Evolutionary conservation across 2,888 invertebrate species (phyloP), one percentile per base, ranked within the genome.

Genomic region (Zeuzera pyrina): DNA sequence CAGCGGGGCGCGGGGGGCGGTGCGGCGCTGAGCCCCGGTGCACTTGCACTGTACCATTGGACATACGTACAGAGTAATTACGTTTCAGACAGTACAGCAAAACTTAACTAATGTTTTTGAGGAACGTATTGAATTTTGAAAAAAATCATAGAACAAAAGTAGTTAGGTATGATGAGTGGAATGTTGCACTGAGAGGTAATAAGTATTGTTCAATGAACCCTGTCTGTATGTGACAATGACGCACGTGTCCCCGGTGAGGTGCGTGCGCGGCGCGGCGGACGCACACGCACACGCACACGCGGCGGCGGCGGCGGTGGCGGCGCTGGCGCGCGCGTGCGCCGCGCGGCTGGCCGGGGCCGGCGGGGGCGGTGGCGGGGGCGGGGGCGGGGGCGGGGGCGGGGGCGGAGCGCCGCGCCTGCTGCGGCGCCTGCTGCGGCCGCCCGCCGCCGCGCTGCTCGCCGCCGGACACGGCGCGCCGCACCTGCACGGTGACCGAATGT

Each of bases 241-340:
- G 49, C 19, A 19, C 19, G 26, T 7, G 24, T 8, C 7, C 24
- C 10, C 8, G 15, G 15, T 21, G 26, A 16, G n/a, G 30, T 24
- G 30, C 15, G 23, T 30, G 30, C n/a, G n/a, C 24, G 22, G 14
- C 6, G 2, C 10, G 19, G 8, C 19, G 19, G 19, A 19, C 19
- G 5, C 19, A 8, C 19, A 19, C 19, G 19, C 19, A 19, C 19
- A 19, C 5, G 19, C 19, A 24, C 24, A 8, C 10, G 24, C 28
- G 10, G 28, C n/a, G n/a, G n/a, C n/a, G n/a, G n/a, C 47, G 59
- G 67, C 28, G 19, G 19, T 7, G 49, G 55, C 55, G 40, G 56
- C 54, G 34, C 57, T 73, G 38, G 57, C 73, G 42, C 60, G 76
- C 10, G 66, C 66, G 42, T 61, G 66, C 47, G 58, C 58, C 42